Evolutionary conservation across 1,140 invertebrate genomes (phyloP).

Genomic region (Sweltsa coloradensis): DNA sequence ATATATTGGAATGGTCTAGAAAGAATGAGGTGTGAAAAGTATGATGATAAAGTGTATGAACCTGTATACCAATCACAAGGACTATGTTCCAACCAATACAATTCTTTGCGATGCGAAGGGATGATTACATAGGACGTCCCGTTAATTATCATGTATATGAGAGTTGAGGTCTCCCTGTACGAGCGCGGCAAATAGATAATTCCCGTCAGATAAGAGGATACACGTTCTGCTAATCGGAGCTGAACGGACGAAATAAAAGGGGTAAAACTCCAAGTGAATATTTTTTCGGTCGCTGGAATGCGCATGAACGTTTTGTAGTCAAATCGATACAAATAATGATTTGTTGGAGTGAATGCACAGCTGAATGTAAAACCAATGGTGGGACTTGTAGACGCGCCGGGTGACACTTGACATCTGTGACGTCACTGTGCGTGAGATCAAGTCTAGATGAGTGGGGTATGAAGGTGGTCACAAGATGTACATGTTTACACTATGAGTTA

Average conservation of each 20-base stretch:
- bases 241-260: constrained; percentile 1
- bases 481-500: no score
- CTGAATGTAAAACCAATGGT: constrained; percentile 9
- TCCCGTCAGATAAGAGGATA: background rate
- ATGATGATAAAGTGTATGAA: no score
- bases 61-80: no score
- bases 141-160: background rate
- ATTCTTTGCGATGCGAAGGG: background rate
- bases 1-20: no score
- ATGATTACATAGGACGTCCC: background rate
- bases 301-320: constrained; percentile 10
- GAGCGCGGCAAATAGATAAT: background rate
- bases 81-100: no score
- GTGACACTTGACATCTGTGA: no score
- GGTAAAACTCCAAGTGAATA: constrained; percentile 2
- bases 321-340: constrained; percentile 14
- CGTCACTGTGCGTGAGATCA: no score
- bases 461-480: no score
- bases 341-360: constrained; percentile 12
- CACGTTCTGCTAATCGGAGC: background rate
- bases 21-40: no score
- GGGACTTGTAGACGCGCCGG: no score
- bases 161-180: background rate
- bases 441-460: no score
- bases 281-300: no score